Evolutionary conservation across 2,113 vertebrate species (phyloP).

Genomic region (Leucoraja erinaceus): DNA sequence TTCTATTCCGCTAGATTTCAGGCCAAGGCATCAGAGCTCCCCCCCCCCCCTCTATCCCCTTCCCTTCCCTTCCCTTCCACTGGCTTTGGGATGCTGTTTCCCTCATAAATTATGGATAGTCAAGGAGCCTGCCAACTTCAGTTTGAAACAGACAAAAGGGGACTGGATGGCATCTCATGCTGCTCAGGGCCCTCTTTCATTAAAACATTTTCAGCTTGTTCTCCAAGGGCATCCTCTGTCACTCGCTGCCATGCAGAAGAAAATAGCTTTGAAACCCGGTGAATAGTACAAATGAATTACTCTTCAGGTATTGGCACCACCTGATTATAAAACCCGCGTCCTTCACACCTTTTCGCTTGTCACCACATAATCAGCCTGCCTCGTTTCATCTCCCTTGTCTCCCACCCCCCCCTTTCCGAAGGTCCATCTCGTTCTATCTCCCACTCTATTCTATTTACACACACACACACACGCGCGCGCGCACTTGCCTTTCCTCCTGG

Average conservation of each 20-base stretch:
- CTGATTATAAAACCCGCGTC: slow-evolving; percentile 56
- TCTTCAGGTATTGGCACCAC: slow-evolving; percentile 50
- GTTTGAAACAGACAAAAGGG: slow-evolving; percentile 59
- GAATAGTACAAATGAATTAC: slow-evolving; percentile 52
- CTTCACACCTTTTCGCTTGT: slow-evolving; percentile 57
- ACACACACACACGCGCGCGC: too few relatives aligned
- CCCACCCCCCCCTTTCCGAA: slow-evolving; percentile 48
- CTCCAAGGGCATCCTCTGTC: slow-evolving; percentile 56
- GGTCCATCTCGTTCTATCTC: slow-evolving; percentile 52
- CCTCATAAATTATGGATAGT: slow-evolving; percentile 70
- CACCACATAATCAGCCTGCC: slow-evolving; percentile 47
- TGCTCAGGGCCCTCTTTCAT: slow-evolving; percentile 56
- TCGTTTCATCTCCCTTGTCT: slow-evolving; percentile 44
- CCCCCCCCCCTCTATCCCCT: slow-evolving; percentile 35
- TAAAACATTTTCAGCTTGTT: slow-evolving; percentile 52
- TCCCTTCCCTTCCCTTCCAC: slow-evolving; percentile 43
- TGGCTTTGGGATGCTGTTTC: slow-evolving; percentile 57
- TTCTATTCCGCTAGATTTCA: slow-evolving; percentile 6
- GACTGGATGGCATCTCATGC: slow-evolving; percentile 56
- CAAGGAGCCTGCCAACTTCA: slow-evolving; percentile 59
- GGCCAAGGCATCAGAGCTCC: slow-evolving; percentile 46
- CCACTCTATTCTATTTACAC: slow-evolving; percentile 46
- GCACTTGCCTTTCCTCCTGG: slow-evolving; percentile 59
- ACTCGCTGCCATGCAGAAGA: slow-evolving; percentile 46
- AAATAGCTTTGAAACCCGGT: slow-evolving; percentile 52